Conservation (phyloP, 2,113 vertebrate species). For the Eretmochelys imbricata region DNA sequence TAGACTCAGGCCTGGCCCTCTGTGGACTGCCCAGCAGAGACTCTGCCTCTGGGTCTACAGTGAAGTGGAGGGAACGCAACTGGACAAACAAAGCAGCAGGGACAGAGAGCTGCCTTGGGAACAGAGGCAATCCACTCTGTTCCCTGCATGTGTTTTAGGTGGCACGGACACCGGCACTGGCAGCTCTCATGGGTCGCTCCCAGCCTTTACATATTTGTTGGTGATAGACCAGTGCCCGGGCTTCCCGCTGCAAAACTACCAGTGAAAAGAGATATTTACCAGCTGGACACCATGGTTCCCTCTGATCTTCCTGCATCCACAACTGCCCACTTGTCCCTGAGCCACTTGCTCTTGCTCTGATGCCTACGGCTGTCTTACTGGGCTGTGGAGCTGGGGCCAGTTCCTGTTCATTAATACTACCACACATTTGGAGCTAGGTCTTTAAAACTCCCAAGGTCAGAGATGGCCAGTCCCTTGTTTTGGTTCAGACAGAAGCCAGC, state of each 20-base stretch:
- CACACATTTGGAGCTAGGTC: neutral
- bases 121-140: neutral
- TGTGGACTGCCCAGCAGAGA: neutral
- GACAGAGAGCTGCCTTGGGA: neutral
- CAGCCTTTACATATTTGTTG: neutral
- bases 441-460: neutral
- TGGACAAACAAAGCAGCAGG: neutral
- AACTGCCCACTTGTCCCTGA: neutral
- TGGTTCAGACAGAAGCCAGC: neutral
- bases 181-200: neutral
- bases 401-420: neutral
- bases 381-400: neutral
- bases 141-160: neutral
- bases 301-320: neutral
- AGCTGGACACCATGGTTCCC: neutral
- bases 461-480: neutral
- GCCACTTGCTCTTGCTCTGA: neutral
- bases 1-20: neutral
- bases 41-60: neutral
- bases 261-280: neutral
- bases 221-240: neutral
- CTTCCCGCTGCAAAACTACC: neutral
- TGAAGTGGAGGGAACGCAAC: neutral
- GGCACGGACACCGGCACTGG: neutral
- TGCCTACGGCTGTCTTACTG: neutral